Conservation (phyloP, 2,113 vertebrate species). For the Tychaedon coryphoeus region DNA sequence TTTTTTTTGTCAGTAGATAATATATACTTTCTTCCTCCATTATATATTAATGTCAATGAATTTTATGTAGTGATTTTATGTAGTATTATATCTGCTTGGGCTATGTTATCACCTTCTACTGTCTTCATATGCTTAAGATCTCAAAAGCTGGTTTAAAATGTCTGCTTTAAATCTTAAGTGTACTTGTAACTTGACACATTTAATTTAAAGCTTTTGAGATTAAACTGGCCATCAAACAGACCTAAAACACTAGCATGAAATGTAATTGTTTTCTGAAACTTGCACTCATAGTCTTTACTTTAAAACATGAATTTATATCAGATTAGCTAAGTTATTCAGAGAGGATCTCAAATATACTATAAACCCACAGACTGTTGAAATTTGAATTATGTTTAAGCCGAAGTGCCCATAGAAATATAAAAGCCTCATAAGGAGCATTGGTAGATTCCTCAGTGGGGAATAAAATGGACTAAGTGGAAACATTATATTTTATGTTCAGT, state of each 20-base stretch:
- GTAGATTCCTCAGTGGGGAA: not conserved
- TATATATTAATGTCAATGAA: not conserved
- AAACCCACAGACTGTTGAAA: not conserved
- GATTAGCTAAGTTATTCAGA: not conserved
- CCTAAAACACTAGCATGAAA: not conserved
- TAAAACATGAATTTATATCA: not conserved
- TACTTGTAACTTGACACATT: not conserved
- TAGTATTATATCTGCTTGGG: not conserved
- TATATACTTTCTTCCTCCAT: not conserved
- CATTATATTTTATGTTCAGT: not conserved
- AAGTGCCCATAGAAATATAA: not conserved
- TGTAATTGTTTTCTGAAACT: constrained; percentile 8
- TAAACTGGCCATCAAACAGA: not conserved
- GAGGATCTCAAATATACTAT: constrained; percentile 6
- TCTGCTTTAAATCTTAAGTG: not conserved
- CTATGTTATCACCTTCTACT: not conserved
- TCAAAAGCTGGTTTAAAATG: not conserved
- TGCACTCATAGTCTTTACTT: not conserved
- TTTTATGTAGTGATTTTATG: not conserved
- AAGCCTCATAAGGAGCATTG: not conserved
- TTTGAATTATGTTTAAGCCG: not conserved
- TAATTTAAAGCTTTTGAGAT: not conserved
- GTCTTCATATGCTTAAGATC: not conserved
- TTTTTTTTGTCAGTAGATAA: not conserved
- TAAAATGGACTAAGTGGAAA: not conserved